Conservation (phyloP, 2,797 vertebrate species). For the Artibeus lituratus region DNA sequence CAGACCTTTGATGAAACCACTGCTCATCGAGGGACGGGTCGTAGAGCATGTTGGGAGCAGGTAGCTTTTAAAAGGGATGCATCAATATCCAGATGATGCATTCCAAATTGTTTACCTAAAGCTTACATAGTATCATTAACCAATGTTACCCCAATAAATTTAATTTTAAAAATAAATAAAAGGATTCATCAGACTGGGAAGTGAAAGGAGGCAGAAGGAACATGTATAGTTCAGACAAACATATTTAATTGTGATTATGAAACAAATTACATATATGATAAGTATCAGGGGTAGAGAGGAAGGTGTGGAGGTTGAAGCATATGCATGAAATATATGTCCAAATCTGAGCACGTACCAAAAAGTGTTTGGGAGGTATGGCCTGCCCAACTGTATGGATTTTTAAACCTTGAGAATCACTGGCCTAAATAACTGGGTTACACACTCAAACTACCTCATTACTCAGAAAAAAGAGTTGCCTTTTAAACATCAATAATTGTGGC, state of each 20-base stretch:
- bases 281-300: background rate
- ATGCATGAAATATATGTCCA: background rate
- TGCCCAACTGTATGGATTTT: background rate
- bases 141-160: background rate
- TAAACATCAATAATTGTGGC: background rate
- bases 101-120: background rate
- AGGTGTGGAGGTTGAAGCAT: background rate
- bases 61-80: background rate
- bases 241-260: background rate
- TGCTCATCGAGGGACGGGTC: background rate
- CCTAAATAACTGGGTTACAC: background rate
- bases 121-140: background rate
- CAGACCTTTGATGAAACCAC: background rate
- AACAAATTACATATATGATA: background rate
- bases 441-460: background rate
- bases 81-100: background rate
- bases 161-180: background rate
- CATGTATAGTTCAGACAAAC: background rate
- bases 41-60: background rate
- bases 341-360: background rate
- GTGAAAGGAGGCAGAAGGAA: background rate
- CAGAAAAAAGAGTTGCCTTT: background rate
- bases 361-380: background rate
- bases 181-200: background rate
- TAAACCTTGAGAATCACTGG: background rate